Conservation (phyloP, 2,888 invertebrate genomes). For the Galeruca laticollis region DNA sequence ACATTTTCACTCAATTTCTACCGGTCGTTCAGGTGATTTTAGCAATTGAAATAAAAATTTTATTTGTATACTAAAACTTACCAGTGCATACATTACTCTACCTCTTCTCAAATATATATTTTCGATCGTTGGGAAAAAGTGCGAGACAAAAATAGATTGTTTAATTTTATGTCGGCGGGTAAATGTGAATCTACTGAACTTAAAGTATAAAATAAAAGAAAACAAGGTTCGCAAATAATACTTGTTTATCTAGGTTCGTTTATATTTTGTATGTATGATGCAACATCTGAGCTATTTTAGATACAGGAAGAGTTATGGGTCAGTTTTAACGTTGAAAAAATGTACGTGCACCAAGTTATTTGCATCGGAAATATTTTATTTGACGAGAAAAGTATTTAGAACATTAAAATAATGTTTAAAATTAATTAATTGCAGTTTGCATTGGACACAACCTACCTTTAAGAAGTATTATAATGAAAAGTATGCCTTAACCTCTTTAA, state of each 20-base stretch:
- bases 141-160: conserved; percentile 10
- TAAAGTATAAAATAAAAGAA: conserved; percentile 11
- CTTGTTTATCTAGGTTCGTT: background rate
- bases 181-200: conserved; percentile 10
- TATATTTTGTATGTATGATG: conserved; percentile 4
- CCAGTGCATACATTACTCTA: background rate
- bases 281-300: conserved; percentile 7
- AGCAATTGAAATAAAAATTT: background rate
- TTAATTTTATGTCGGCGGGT: conserved; percentile 9
- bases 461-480: no score
- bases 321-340: background rate
- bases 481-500: no score
- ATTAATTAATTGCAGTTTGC: no score
- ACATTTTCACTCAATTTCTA: no score
- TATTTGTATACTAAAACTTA: background rate
- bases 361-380: background rate
- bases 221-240: conserved; percentile 8
- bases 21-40: background rate
- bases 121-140: background rate
- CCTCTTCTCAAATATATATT: conserved; percentile 3
- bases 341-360: background rate
- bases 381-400: no score
- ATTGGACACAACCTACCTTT: no score
- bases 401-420: no score
- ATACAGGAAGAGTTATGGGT: conserved; percentile 7